Evolutionary conservation across 1,140 invertebrate species (phyloP).

Genomic region (Sarcophaga bullata): DNA sequence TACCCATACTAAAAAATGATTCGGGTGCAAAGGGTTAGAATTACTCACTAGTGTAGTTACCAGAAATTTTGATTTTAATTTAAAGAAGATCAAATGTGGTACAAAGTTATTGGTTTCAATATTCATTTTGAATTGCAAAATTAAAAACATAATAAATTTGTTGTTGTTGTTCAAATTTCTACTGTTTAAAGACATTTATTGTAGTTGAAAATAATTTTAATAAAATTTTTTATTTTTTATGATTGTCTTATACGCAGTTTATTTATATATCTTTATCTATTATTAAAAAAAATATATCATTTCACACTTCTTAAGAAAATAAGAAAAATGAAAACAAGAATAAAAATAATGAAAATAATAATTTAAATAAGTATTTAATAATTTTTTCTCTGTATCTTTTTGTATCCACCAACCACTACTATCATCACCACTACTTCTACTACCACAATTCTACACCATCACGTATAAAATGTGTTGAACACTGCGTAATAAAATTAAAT

Average conservation of each 20-base stretch:
- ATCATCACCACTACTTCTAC: neutral
- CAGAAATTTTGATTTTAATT: too few relatives aligned
- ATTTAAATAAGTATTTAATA: neutral
- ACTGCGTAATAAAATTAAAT: neutral
- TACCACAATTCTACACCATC: neutral
- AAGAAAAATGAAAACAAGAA: too few relatives aligned
- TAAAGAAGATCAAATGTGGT: too few relatives aligned
- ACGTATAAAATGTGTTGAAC: neutral
- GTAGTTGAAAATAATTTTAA: too few relatives aligned
- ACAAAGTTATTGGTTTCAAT: too few relatives aligned
- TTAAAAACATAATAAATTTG: too few relatives aligned
- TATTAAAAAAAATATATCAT: neutral
- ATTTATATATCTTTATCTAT: neutral
- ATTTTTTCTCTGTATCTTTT: constrained; percentile 3
- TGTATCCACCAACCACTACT: constrained; percentile 4
- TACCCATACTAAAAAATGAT: too few relatives aligned
- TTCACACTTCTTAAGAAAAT: neutral
- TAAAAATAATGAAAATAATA: neutral
- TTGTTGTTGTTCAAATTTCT: too few relatives aligned
- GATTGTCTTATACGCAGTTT: neutral
- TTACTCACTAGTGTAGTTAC: too few relatives aligned
- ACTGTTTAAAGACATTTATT: too few relatives aligned
- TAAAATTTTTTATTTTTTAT: neutral
- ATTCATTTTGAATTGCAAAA: too few relatives aligned
- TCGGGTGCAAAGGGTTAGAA: too few relatives aligned